phyloP scores from a whole-genome alignment of 30 jellyfish, hydroid and myxozoan genomes.

The Sanderia malayensis region DNA sequence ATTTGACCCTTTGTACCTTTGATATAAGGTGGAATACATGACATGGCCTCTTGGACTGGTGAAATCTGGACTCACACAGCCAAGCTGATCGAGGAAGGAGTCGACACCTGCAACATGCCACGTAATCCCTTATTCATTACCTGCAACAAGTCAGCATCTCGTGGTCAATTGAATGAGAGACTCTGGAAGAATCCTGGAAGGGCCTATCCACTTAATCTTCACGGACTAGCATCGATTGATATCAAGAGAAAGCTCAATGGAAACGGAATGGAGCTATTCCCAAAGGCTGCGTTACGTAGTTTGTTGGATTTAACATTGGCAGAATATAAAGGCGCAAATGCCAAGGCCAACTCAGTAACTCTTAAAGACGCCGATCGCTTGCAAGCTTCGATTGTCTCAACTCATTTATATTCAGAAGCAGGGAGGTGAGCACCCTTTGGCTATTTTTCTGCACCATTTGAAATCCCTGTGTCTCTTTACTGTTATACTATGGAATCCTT shows the following conservation, averaged over 20 bases:
- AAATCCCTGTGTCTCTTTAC: too few relatives aligned
- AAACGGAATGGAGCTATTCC: constrained; percentile 17
- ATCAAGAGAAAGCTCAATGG: constrained; percentile 18
- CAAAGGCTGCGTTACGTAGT: not conserved
- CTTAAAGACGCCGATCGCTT: too few relatives aligned
- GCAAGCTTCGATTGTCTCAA: too few relatives aligned
- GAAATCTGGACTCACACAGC: constrained; percentile 76
- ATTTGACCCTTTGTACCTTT: too few relatives aligned
- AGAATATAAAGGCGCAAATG: too few relatives aligned
- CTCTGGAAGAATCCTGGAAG: constrained; percentile 67
- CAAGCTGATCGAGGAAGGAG: constrained; percentile 75
- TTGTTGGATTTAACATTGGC: too few relatives aligned
- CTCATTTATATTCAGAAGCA: too few relatives aligned
- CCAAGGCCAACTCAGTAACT: too few relatives aligned
- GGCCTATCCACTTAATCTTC: constrained; percentile 37
- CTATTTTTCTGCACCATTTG: too few relatives aligned
- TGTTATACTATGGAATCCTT: too few relatives aligned
- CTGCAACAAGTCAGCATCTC: constrained; percentile 20
- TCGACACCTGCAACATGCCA: constrained; percentile 57
- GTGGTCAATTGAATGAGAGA: not conserved
- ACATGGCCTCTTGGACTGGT: constrained; percentile 90
- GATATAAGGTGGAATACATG: constrained; percentile 81
- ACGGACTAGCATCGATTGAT: constrained; percentile 25
- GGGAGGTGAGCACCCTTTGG: too few relatives aligned
- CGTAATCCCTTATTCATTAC: constrained; percentile 46